Evolutionary conservation across 2,797 vertebrate genomes (phyloP), one percentile per base, ranked within the genome.

Genomic region (Calcarius lapponicus): DNA sequence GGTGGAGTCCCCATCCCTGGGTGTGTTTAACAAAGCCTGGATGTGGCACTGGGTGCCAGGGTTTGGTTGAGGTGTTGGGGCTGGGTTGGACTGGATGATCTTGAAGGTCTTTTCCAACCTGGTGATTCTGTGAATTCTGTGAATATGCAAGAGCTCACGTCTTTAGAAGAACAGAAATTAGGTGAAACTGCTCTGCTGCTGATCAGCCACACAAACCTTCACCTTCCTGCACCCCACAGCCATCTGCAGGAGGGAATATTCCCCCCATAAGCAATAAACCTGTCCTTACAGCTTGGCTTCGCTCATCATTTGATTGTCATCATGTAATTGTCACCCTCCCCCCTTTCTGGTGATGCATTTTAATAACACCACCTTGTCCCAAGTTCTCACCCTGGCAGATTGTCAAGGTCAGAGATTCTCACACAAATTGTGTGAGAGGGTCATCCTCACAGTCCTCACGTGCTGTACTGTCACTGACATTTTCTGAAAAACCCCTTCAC

Each of bases 191-290:
- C 34, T 19, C 26, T 79, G 24, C 13, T 71, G 53, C 12, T 71
- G 54, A 29, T 34, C 38, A 61, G 26, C 19, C 25, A 17, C 10
- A 1, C 0, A 1, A 80, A 6, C 24, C 11, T 79, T 4, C 7
- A 34, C 17, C 24, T n/a, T 45, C 24, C 26, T 54, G 28, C 48
- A 51, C 3, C 25, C 31, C 36, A 10, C 9, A 25, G 57, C 10
- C 17, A 22, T 6, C 75, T 43, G 19, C 7, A 4, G 18, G 19
- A n/a, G 34, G 24, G 11, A 36, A 28, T 20, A 24, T 65, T 58
- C 13, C 38, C 42, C 21, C 54, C 2, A 6, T 2, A 3, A 1
- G 10, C 16, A 43, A 8, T 2, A 60, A 82, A 67, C 12, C 20
- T 78, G 17, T 8, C 64, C 22, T 20, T 64, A 6, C 0, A 1